phyloP scores from a whole-genome alignment of 2,888 invertebrate genomes.

The Piscicola geometra region DNA sequence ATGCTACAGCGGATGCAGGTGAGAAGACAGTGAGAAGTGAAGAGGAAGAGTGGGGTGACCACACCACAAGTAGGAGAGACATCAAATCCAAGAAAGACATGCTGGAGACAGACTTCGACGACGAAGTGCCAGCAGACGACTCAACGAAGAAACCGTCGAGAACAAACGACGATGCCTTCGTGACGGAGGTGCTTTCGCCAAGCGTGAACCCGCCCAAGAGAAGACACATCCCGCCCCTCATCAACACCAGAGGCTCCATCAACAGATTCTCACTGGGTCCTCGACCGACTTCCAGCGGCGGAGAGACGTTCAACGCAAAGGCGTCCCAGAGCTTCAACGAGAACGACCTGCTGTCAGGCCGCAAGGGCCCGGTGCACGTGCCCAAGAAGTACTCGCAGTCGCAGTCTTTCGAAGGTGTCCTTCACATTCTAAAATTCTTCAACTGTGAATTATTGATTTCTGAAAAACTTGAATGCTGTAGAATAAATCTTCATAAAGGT shows the following conservation, averaged over 20 bases:
- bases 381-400: conserved; percentile 8
- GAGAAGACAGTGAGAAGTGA: conserved; percentile 1
- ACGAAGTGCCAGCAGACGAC: not conserved
- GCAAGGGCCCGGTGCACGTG: not conserved
- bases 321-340: conserved; percentile 25
- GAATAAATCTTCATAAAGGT: too few species aligned
- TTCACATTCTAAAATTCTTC: not conserved
- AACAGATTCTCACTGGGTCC: not conserved
- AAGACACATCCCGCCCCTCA: conserved; percentile 14
- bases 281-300: not conserved
- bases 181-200: conserved; percentile 2
- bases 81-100: conserved; percentile 15
- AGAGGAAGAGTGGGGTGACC: conserved; percentile 9
- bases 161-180: not conserved
- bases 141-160: not conserved
- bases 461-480: not conserved
- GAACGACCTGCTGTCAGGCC: not conserved
- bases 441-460: not conserved
- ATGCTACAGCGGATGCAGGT: not conserved
- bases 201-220: conserved; percentile 13
- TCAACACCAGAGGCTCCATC: not conserved
- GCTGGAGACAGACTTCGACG: conserved; percentile 27
- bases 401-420: not conserved
- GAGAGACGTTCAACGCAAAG: not conserved
- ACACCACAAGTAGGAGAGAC: not conserved